phyloP scores from a whole-genome alignment of 2,113 vertebrate genomes.

The Pyxicephalus adspersus region DNA sequence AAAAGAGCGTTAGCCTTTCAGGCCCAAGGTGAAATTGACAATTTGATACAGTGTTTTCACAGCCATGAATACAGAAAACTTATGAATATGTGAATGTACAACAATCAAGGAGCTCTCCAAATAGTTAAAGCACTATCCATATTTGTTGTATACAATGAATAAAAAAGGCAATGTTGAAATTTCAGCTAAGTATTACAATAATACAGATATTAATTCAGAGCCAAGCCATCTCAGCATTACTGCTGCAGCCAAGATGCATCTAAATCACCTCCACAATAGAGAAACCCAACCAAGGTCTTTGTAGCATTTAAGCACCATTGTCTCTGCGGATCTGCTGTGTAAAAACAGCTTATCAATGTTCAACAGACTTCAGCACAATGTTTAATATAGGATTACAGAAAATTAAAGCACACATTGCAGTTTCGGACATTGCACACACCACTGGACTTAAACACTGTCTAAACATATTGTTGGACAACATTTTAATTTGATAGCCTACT shows the following conservation, averaged over 20 bases:
- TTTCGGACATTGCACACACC: constrained; percentile 63
- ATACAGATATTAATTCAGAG: constrained; percentile 63
- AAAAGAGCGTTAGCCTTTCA: constrained; percentile 13
- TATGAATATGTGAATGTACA: background rate
- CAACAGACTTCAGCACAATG: constrained; percentile 71
- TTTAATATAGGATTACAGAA: constrained; percentile 72
- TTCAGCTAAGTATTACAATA: constrained; percentile 58
- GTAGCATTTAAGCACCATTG: constrained; percentile 62
- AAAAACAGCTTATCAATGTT: constrained; percentile 72
- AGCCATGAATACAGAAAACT: background rate
- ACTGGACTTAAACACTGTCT: constrained; percentile 65
- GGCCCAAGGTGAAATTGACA: constrained; percentile 36
- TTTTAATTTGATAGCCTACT: constrained; percentile 46
- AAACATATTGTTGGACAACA: constrained; percentile 51
- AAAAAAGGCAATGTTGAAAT: constrained; percentile 8
- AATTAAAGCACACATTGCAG: constrained; percentile 63
- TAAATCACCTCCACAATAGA: constrained; percentile 65
- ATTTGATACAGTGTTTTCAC: background rate
- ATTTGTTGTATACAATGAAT: constrained; percentile 52
- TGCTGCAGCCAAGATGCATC: constrained; percentile 57
- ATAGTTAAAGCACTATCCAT: constrained; percentile 42
- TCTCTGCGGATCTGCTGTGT: constrained; percentile 62
- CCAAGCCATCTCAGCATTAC: constrained; percentile 62
- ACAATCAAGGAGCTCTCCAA: background rate
- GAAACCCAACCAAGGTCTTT: constrained; percentile 68